Evolutionary conservation across 2,797 vertebrate species (phyloP), one percentile per base, ranked within the genome.

Genomic region (Knipowitschia caucasica): DNA sequence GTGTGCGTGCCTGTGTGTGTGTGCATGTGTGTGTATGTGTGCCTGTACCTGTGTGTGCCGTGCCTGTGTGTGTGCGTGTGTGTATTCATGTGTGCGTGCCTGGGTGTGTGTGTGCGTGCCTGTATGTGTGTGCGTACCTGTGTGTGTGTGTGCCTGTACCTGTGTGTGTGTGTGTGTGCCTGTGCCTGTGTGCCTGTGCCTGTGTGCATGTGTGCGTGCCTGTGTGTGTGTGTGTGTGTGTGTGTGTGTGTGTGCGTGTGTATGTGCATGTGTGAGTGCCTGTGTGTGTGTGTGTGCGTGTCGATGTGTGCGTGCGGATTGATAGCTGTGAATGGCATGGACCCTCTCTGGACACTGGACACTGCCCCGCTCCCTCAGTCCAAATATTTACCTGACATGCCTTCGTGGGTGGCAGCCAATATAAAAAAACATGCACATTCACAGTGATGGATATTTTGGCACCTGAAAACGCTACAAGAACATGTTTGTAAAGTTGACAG

Each of bases 331-430:
- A 67, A 75, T 76, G 75, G 74, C 82, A 75, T 74, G 72, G 71
- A 60, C 77, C 77, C 77, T 78, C 69, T 73, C 63, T 84, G 79
- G 73, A 76, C 75, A 77, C 78, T 73, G 79, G 82, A 84, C 83
- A 83, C 84, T 82, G 80, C 77, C 67, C 35, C 60, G n/a, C 53
- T 51, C 62, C 58, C 54, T 47, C 69, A 71, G 82, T 56, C 75
- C 78, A 84, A 89, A 86, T 86, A 83, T 88, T 87, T 89, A 88
- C 85, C 81, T 87, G 85, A 88, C 81, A 71, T 4, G 64, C 81
- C 89, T 80, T 77, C 65, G 75, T 92, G 91, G 92, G 90, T 89
- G 91, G 92, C 64, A 61, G 59, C 53, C 62, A 67, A 72, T 82
- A 83, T 67, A 77, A 78, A 67, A 69, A 84, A 77, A 77, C 73